Evolutionary conservation across 92 coral and sea anemone genomes (phyloP).

Genomic region (Anthopleura xanthogrammica): DNA sequence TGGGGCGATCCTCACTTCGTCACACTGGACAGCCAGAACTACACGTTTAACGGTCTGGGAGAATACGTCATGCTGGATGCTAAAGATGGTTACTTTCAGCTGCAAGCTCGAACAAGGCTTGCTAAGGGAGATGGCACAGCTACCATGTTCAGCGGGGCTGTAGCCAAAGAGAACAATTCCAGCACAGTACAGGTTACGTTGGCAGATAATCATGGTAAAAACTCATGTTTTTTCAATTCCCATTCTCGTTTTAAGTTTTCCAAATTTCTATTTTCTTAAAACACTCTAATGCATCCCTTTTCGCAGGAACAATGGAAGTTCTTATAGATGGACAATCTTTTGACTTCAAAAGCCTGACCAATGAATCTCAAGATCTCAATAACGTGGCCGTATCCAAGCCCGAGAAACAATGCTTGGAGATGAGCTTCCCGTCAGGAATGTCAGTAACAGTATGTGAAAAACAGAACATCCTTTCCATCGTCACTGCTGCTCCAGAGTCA

Average conservation of each 20-base stretch:
- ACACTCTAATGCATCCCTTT: neutral
- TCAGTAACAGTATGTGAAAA: constrained; percentile 39
- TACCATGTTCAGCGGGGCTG: constrained; percentile 55
- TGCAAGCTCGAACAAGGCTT: constrained; percentile 55
- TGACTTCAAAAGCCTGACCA: constrained; percentile 30
- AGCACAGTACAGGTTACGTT: constrained; percentile 52
- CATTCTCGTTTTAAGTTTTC: no score
- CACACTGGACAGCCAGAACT: constrained; percentile 57
- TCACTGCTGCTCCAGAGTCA: constrained; percentile 32
- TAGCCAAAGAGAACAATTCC: constrained; percentile 50
- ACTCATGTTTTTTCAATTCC: no score
- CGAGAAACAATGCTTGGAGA: constrained; percentile 30
- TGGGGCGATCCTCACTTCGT: constrained; percentile 71
- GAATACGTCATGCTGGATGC: constrained; percentile 56
- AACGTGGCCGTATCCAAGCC: constrained; percentile 50
- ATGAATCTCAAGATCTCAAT: constrained; percentile 18
- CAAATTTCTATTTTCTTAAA: no score
- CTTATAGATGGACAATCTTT: constrained; percentile 31
- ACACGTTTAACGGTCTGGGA: constrained; percentile 46
- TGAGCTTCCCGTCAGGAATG: constrained; percentile 52
- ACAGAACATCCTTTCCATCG: constrained; percentile 21
- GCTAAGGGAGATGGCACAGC: constrained; percentile 51
- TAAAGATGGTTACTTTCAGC: constrained; percentile 40
- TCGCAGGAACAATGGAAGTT: constrained; percentile 42
- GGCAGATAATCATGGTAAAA: constrained; percentile 36